These are phyloP conservation scores for Probaryconus sp. DNA, from an alignment of 1,140 invertebrate genomes.

Conservation along the genomic window DNA sequence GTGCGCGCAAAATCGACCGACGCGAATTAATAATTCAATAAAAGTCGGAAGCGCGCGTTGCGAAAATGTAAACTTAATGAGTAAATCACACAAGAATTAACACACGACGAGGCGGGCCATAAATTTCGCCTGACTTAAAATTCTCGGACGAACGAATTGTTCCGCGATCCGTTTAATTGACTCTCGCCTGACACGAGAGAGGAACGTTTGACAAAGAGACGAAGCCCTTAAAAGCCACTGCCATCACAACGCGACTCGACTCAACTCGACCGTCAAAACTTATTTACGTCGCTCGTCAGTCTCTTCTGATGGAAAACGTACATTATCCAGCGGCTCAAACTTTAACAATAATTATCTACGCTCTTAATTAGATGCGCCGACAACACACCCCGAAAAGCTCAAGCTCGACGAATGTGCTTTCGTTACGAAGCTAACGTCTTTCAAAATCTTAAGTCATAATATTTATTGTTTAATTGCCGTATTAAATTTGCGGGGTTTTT, in stretches of 20 bases:
- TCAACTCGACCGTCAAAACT: constrained; percentile 34
- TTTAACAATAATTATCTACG: constrained; percentile 18
- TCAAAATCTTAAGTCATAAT: no score
- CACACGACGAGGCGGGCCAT: constrained; percentile 35
- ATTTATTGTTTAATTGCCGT: no score
- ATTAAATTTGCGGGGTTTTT: no score
- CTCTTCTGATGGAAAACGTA: constrained; percentile 27
- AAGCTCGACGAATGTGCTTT: no score
- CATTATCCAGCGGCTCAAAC: constrained; percentile 21
- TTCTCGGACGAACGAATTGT: constrained; percentile 29
- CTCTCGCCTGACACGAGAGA: constrained; percentile 9
- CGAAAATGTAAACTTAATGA: constrained; percentile 54
- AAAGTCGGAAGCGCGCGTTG: constrained; percentile 37
- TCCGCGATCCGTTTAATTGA: constrained; percentile 49
- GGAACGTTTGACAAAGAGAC: background rate
- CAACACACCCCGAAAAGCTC: no score
- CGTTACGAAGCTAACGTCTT: no score
- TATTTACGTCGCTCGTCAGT: constrained; percentile 23
- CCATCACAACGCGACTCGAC: no score
- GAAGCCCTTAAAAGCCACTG: constrained; percentile 1
- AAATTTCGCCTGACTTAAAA: constrained; percentile 45
- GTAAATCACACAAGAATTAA: constrained; percentile 55
- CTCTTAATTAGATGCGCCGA: constrained; percentile 16
- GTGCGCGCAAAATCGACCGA: constrained; percentile 31
- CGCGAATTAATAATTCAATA: constrained; percentile 58